These are phyloP conservation scores for Luperina nickerlii DNA, from an alignment of 2,888 invertebrate species.

Conservation along the genomic window DNA sequence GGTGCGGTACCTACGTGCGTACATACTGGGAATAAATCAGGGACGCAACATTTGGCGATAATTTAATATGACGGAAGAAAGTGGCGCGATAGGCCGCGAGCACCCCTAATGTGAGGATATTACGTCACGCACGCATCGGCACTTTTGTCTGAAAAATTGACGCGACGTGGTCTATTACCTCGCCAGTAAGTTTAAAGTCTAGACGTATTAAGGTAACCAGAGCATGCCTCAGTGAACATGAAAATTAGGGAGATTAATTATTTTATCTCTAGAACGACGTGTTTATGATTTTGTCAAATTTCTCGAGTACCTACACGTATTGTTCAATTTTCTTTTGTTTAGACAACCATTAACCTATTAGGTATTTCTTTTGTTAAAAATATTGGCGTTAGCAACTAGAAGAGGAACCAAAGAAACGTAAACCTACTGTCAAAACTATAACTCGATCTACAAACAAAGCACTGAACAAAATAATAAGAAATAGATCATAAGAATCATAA, in stretches of 20 bases:
- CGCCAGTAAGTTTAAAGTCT: slow-evolving; percentile 52
- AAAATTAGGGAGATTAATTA: slow-evolving; percentile 31
- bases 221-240: slow-evolving; percentile 35
- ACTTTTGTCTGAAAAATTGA: slow-evolving; percentile 63
- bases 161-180: slow-evolving; percentile 49
- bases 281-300: slow-evolving; percentile 7
- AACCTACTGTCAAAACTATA: slow-evolving; percentile 7
- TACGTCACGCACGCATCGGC: slow-evolving; percentile 62
- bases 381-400: background rate
- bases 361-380: background rate
- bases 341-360: background rate
- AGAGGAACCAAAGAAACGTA: background rate
- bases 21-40: slow-evolving; percentile 76
- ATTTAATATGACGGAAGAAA: slow-evolving; percentile 83
- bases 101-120: slow-evolving; percentile 66
- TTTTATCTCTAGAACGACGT: slow-evolving; percentile 4
- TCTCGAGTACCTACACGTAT: background rate
- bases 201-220: slow-evolving; percentile 46
- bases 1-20: slow-evolving; percentile 41
- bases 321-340: slow-evolving; percentile 1
- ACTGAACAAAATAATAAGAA: slow-evolving; percentile 33
- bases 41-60: slow-evolving; percentile 83
- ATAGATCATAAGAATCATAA: slow-evolving; percentile 29
- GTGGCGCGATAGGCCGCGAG: slow-evolving; percentile 72
- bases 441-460: slow-evolving; percentile 25